A percentile compares a stretch with the other conserved stretches of the same genome.
phyloP scores from a whole-genome alignment of 2,797 vertebrate species.

The Tinamus major region DNA sequence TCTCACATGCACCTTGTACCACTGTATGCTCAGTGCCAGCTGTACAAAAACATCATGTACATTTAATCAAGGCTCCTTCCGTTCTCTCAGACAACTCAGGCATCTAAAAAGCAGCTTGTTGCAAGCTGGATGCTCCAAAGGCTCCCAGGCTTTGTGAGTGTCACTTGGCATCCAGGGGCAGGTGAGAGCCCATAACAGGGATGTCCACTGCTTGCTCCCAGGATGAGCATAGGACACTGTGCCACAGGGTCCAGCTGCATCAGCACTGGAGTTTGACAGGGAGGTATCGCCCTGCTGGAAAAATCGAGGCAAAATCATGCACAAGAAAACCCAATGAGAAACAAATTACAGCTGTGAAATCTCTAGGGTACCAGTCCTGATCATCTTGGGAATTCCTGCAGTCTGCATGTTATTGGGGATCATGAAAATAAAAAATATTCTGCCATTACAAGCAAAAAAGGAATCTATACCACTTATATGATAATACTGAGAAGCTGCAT shows the following conservation, averaged over 20 bases:
- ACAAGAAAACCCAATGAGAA: background rate
- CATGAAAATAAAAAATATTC: conserved; percentile 71
- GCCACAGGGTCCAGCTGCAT: accelerated
- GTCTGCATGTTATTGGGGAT: conserved; percentile 50
- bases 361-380: background rate
- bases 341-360: background rate
- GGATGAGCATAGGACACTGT: background rate
- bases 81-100: background rate
- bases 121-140: background rate
- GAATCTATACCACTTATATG: conserved; percentile 64
- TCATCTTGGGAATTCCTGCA: conserved; percentile 35
- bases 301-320: background rate
- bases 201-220: background rate
- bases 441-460: conserved; percentile 47
- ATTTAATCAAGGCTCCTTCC: conserved; percentile 13
- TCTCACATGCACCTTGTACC: background rate
- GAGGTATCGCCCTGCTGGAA: background rate
- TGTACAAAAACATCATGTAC: conserved; percentile 49
- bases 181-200: too few species aligned
- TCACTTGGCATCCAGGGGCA: too few species aligned
- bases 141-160: background rate
- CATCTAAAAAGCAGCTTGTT: background rate
- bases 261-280: background rate
- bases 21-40: background rate
- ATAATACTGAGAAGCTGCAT: conserved; percentile 57